A percentile compares a stretch with the other conserved stretches of the same genome.
phyloP scores from a whole-genome alignment of 2,113 vertebrate species.

The Mobula birostris region DNA sequence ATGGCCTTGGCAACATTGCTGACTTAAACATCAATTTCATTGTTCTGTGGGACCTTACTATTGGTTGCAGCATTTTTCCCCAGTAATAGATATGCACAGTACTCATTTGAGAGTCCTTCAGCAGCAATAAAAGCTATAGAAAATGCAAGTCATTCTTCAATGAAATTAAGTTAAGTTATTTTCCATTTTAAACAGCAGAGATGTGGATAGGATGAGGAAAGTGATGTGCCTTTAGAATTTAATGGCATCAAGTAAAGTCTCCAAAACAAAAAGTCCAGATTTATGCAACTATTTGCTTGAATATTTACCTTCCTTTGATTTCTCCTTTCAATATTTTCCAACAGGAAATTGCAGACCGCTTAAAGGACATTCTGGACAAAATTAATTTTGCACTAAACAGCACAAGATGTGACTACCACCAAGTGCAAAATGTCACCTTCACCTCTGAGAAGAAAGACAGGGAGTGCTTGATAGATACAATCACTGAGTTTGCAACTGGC shows the following conservation, averaged over 20 bases:
- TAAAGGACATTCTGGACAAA: slow-evolving; percentile 26
- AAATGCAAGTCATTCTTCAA: neutral
- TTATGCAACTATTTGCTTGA: neutral
- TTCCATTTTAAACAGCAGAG: neutral
- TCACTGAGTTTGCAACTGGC: slow-evolving; percentile 8
- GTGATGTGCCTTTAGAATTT: neutral
- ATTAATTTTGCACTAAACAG: neutral
- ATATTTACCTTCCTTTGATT: neutral
- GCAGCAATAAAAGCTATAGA: neutral
- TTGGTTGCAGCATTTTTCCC: neutral
- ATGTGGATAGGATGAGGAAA: neutral
- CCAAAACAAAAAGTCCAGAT: neutral
- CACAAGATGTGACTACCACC: neutral
- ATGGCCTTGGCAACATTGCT: neutral
- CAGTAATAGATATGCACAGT: too few relatives aligned
- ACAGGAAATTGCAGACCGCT: slow-evolving; percentile 25
- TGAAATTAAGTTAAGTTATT: neutral
- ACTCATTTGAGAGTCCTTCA: too few relatives aligned
- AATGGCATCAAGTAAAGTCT: neutral
- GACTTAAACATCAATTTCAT: neutral
- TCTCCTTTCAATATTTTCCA: slow-evolving; percentile 29
- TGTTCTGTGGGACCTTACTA: neutral
- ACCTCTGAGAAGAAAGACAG: neutral
- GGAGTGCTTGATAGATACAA: neutral
- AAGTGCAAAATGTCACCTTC: slow-evolving; percentile 1